Evolutionary conservation across 2,797 vertebrate species (phyloP), one percentile per base, ranked within the genome.

Genomic region (Brotula barbata): DNA sequence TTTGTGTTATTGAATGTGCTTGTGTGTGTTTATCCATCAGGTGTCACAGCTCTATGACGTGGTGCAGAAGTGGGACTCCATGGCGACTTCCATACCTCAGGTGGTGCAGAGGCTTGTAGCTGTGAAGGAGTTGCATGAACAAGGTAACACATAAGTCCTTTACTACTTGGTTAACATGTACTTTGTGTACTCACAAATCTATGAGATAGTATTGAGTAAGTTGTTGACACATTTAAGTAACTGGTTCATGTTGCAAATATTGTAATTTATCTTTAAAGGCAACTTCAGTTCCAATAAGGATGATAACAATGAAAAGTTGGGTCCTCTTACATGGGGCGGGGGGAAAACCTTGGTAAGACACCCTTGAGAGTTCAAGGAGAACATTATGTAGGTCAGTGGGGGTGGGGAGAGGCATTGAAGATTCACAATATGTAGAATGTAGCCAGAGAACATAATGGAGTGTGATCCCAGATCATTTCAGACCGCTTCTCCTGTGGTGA

Each of bases 91-190:
- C 15, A 83, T 95, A 15, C 95, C 95, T 13, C 93, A 95, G 75
- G 92, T 96, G 85, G 94, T 96, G 50, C 94, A 96, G 87, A 90
- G 95, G 83, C 92, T 97, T 1, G 83, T 93, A 0, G 90, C 92
- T 8, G 92, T 96, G 73, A 93, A 92, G 85, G 95, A 96, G 71
- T 80, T 98, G 69, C 96, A 97, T 2, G 95, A 98, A 63, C 95
- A 98, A 92, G 96, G 96, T 97, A 85, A 68, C 37, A 1, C 45
- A 8, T 17, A 2, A 23, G 15, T 56, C 34, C 36, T 28, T 16
- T 23, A 34, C 21, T 28, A 25, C 21, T n/a, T 36, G 17, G 15
- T 36, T 51, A 50, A 46, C 39, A 13, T 15, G 12, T 5, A 1
- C 15, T 39, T 13, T 50, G 19, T 19, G 13, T 33, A 28, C 28